phyloP scores from a whole-genome alignment of 1,140 invertebrate genomes.

The Drosophila ohnishii region DNA sequence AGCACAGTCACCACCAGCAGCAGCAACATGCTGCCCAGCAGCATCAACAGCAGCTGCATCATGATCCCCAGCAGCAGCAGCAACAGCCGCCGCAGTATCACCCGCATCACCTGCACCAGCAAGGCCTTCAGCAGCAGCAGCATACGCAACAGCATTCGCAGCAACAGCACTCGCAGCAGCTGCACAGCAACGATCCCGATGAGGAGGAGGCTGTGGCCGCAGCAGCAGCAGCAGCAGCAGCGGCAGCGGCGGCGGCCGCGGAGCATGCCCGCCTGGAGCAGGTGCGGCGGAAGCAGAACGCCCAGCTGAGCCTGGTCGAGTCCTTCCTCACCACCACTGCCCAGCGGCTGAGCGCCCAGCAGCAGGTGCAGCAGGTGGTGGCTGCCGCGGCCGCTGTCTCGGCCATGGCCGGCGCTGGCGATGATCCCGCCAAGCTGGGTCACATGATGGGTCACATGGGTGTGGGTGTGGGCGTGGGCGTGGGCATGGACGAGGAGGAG shows the following conservation, averaged over 20 bases:
- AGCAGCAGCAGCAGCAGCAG: constrained; percentile 6
- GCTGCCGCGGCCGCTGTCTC: constrained; percentile 77
- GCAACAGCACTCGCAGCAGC: constrained; percentile 49
- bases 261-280: constrained; percentile 65
- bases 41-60: constrained; percentile 51
- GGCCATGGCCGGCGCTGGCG: constrained; percentile 72
- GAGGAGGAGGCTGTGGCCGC: constrained; percentile 60
- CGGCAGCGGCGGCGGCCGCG: constrained; percentile 46
- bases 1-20: neutral
- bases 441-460: constrained; percentile 77
- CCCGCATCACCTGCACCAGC: constrained; percentile 53
- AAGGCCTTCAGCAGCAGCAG: constrained; percentile 56
- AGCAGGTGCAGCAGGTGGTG: constrained; percentile 80
- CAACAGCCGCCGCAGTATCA: constrained; percentile 58
- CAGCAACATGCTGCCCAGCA: constrained; percentile 29
- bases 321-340: constrained; percentile 80
- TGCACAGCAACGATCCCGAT: constrained; percentile 40
- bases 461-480: constrained; percentile 42
- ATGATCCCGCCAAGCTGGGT: constrained; percentile 70
- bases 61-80: constrained; percentile 38
- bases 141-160: constrained; percentile 31
- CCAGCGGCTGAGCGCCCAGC: constrained; percentile 77
- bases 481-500: constrained; percentile 67
- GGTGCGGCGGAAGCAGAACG: constrained; percentile 78
- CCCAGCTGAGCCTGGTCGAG: constrained; percentile 79